These are phyloP conservation scores for Podargus strigoides DNA, from an alignment of 2,797 vertebrate species.

Conservation along the genomic window DNA sequence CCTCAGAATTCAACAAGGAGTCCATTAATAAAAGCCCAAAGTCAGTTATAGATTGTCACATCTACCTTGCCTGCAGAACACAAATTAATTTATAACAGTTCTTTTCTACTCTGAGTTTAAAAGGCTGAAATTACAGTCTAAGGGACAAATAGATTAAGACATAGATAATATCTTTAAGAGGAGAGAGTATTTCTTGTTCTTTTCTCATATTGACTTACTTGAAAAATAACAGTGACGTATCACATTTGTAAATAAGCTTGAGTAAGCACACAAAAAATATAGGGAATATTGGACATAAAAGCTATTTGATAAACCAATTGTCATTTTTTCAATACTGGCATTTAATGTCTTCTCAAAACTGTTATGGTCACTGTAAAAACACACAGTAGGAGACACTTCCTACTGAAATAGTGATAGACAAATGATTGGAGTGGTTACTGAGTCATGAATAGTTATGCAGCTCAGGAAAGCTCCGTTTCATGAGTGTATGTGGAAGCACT, in stretches of 20 bases:
- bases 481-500: not conserved
- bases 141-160: slow-evolving; percentile 59
- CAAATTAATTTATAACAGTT: not conserved
- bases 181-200: slow-evolving; percentile 69
- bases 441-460: not conserved
- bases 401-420: not conserved
- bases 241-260: not conserved
- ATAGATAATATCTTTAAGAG: slow-evolving; percentile 58
- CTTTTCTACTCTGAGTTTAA: slow-evolving; percentile 73
- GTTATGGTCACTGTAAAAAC: not conserved
- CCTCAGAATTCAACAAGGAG: slow-evolving; percentile 69
- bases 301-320: not conserved
- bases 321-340: not conserved
- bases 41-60: slow-evolving; percentile 67
- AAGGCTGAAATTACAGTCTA: slow-evolving; percentile 72
- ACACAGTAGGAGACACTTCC: not conserved
- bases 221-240: slow-evolving; percentile 56
- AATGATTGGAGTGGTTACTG: not conserved
- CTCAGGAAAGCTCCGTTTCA: not conserved
- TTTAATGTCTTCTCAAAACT: not conserved
- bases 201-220: slow-evolving; percentile 61
- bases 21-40: slow-evolving; percentile 71
- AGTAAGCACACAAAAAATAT: not conserved
- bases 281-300: not conserved
- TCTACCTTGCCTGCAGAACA: slow-evolving; percentile 67